These are phyloP conservation scores for Micromys minutus DNA, from an alignment of 2,113 vertebrate genomes.

Conservation along the genomic window DNA sequence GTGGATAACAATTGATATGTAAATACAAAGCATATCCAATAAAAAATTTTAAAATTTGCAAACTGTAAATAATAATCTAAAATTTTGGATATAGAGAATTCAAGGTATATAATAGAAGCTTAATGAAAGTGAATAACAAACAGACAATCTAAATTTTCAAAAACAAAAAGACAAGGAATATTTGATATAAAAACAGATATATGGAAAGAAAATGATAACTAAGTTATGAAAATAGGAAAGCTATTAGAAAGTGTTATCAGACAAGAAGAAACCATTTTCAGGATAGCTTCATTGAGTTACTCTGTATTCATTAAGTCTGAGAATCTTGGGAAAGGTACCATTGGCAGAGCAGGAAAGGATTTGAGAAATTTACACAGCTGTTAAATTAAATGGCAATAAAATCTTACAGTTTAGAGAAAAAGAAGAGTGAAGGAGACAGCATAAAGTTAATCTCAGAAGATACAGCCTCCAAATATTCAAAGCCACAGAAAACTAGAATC, in stretches of 20 bases:
- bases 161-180: background rate
- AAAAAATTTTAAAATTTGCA: too few relatives aligned
- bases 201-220: conserved; percentile 7
- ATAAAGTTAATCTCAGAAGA: background rate
- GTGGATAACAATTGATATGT: too few relatives aligned
- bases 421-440: background rate
- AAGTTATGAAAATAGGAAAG: background rate
- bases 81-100: too few relatives aligned
- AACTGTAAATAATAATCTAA: too few relatives aligned
- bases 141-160: too few relatives aligned
- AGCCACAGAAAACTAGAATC: background rate
- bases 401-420: background rate
- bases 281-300: background rate
- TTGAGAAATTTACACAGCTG: background rate
- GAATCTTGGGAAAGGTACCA: background rate
- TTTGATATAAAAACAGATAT: background rate
- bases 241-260: background rate
- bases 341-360: background rate
- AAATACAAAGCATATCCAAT: too few relatives aligned
- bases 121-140: too few relatives aligned
- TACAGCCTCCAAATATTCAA: background rate
- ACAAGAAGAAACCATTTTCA: background rate
- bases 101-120: too few relatives aligned
- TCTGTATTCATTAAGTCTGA: background rate
- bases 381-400: conserved; percentile 1